Base-by-base conservation (phyloP, 2,113 vertebrate genomes). In the Neogale vison region DNA sequence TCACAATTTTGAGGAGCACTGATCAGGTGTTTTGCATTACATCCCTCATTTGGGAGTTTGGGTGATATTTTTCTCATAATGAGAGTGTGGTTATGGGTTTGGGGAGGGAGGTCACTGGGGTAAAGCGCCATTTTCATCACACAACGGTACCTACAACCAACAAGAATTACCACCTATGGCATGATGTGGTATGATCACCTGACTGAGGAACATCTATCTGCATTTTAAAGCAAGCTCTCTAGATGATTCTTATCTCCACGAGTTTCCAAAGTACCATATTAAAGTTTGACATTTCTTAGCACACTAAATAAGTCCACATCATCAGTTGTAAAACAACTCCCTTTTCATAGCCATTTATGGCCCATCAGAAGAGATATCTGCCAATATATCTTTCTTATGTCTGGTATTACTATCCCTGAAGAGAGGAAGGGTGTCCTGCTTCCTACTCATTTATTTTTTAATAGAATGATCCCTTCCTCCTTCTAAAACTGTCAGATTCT, bases 221-320 rank as follows among this genome's bases (percentile, higher is more conserved):
- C 13, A 71, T 86, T 71, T 82, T 69, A n/a, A 97, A 91, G 71
- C 13, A 63, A 45, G 23, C 1, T 81, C 52, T 36, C 79, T 82
- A n/a, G 11, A 82, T 74, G 26, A 65, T 87, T 86, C 31, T 47
- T 59, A 18, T 69, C 61, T 29, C 6, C 36, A 61, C 9, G n/a
- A 65, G 24, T 57, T 93, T 83, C 45, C 26, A 83, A 93, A 47
- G 72, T 50, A 4, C 6, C 21, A 31, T 8, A 50, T 72, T 86
- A 88, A 83, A 85, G 92, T 82, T 88, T 81, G 69, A 31, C 36
- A 90, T 82, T 83, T 77, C 23, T 76, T 21, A 86, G n/a, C 81
- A 34, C 45, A 76, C 34, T 61, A 77, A 61, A 24, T 83, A 88
- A 50, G 24, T 77, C n/a, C n/a, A 63, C 5, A 6, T 55, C 83